Evolutionary conservation across 2,888 invertebrate genomes (phyloP), one percentile per base, ranked within the genome.

Genomic region (Harpagoxenus sublaevis): DNA sequence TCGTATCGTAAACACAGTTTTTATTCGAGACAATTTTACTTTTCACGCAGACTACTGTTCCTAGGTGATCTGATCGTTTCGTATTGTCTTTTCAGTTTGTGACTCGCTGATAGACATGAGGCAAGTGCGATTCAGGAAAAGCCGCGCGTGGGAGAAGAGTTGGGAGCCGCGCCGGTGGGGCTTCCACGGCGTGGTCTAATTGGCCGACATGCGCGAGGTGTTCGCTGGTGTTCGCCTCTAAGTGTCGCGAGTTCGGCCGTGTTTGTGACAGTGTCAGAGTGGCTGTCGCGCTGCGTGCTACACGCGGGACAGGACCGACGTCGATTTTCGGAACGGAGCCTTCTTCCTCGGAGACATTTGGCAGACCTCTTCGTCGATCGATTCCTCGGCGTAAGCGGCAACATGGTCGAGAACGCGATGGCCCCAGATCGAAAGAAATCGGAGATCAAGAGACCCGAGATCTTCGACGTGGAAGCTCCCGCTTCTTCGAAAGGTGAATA

Each of bases 141-240:
- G 42, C 18, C 18, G 68, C 39, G 73, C 48, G 84, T 63, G 82
- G 82, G 65, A 79, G 53, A 68, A 28, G 55, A 75, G 28, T 31
- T 65, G 66, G 9, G 28, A 39, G 18, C 18, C 48, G 10, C 48
- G 23, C 23, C 70, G 87, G 89, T 85, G 87, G 88, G 89, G 86
- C 57, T 73, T 28, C 48, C 55, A 31, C 35, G 74, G 71, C 83
- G 87, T 78, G 78, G 66, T 90, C 87, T 87, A 91, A 93, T 93
- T 93, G 93, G 93, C 78, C 89, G 77, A 87, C 82, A 84, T 86
- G 82, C 84, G 81, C 90, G 88, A 92, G 92, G 93, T 92, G 91
- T 91, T 89, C 86, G 92, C 88, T 73, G 92, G 93, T 92, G 91
- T 91, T 89, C 86, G 92, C 88, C 74, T 91, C 92, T 92, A 93